phyloP scores from a whole-genome alignment of 1,140 invertebrate species.

The Anastatus disparis region DNA sequence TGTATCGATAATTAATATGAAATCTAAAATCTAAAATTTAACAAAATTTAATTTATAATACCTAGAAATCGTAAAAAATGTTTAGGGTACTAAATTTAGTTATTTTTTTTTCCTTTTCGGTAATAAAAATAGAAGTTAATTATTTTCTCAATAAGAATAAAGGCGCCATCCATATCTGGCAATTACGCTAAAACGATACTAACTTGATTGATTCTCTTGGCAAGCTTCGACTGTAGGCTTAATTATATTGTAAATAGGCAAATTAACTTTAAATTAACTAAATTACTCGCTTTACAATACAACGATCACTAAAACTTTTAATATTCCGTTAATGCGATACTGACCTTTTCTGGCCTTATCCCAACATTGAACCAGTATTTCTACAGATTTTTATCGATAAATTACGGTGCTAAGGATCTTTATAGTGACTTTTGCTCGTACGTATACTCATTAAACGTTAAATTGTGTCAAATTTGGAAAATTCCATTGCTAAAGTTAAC shows the following conservation, averaged over 20 bases:
- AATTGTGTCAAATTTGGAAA: too few relatives aligned
- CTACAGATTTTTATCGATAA: too few relatives aligned
- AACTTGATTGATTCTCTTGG: not conserved
- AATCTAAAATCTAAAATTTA: too few relatives aligned
- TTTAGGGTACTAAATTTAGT: not conserved
- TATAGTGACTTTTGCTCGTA: too few relatives aligned
- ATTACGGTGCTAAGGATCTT: too few relatives aligned
- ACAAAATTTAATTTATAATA: too few relatives aligned
- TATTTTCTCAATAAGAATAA: not conserved
- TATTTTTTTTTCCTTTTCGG: too few relatives aligned
- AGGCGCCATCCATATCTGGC: not conserved
- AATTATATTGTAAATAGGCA: conserved; percentile 9
- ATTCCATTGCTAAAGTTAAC: too few relatives aligned
- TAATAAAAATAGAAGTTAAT: conserved; percentile 1
- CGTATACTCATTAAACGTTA: too few relatives aligned
- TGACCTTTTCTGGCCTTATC: not conserved
- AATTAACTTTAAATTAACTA: conserved; percentile 12
- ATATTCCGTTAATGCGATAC: not conserved
- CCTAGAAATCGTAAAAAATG: too few relatives aligned
- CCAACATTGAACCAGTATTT: not conserved
- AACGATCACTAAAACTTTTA: not conserved
- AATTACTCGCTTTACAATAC: not conserved
- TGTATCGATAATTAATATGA: too few relatives aligned
- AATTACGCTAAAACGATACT: not conserved
- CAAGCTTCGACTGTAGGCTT: not conserved